Base-by-base conservation (phyloP, 2,797 vertebrate genomes). In the Columba guinea region DNA sequence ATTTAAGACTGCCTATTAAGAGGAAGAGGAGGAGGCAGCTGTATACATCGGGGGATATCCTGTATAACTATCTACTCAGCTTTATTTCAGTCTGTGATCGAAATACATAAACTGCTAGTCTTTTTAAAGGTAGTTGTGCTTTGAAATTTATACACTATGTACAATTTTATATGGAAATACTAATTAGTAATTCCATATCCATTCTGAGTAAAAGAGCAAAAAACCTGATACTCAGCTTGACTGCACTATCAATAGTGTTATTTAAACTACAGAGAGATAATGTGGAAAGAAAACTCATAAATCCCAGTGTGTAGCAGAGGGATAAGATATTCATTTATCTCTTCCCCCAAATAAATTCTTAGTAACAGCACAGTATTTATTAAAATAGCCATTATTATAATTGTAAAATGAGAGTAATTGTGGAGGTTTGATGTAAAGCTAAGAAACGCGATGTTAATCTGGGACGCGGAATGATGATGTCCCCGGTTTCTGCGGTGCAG, bases 401-500 rank as follows among this genome's bases (percentile, higher is more conserved):
- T 77, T 60, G 82, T 56, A 56, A 91, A 95, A 78, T 24, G 84
- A 84, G 52, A 92, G 34, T 71, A 85, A 84, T 94, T 94, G 93
- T 17, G 30, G 91, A 93, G 86, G 56, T 77, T 95, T 92, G 91
- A 48, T 83, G 39, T 46, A 91, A 96, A 97, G 88, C 94, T 91
- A 46, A 71, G 95, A 93, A 96, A 81, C 56, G 53, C 91, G 91
- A 91, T 92, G 96, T 93, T 97, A 95, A 95, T 97, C 63, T 88
- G 96, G 88, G 96, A 90, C 13, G 60, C 30, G 55, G 95, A 95
- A 97, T 98, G 91, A 98, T 97, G 97, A 97, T 97, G 95, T 97
- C 79, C 96, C 95, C 96, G 97, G 96, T 98, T 95, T 96, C 93
- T 94, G 96, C 94, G 90, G 97, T 93, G 96, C 97, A 97, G 96